phyloP scores from a whole-genome alignment of 2,113 vertebrate genomes.

The Sceloporus undulatus region DNA sequence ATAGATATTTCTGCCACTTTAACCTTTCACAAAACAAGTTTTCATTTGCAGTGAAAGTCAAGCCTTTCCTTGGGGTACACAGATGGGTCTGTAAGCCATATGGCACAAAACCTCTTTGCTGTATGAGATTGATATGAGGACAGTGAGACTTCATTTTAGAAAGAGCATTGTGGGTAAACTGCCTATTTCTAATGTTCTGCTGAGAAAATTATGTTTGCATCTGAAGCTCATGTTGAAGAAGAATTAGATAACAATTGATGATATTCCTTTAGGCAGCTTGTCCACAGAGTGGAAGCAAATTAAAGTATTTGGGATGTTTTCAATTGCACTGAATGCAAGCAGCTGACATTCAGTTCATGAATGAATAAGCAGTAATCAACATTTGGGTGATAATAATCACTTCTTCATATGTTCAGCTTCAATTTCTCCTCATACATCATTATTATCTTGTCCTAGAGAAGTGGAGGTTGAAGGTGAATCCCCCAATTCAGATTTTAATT shows the following conservation, averaged over 20 bases:
- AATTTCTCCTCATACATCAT: conserved; percentile 8
- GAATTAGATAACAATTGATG: conserved; percentile 46
- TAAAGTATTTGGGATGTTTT: conserved; percentile 42
- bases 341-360: conserved; percentile 31
- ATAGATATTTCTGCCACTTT: conserved; percentile 45
- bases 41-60: conserved; percentile 74
- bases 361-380: conserved; percentile 38
- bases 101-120: conserved; percentile 68
- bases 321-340: conserved; percentile 11
- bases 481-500: conserved; percentile 42
- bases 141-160: conserved; percentile 42
- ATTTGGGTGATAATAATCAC: conserved; percentile 27
- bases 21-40: conserved; percentile 76
- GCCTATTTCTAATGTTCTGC: neutral
- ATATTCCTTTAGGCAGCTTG: conserved; percentile 42
- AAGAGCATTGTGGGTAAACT: conserved; percentile 45
- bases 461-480: conserved; percentile 17
- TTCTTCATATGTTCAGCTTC: conserved; percentile 33
- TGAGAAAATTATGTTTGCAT: conserved; percentile 49
- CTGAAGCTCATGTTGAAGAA: conserved; percentile 42
- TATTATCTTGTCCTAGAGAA: conserved; percentile 20
- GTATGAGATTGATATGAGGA: conserved; percentile 60
- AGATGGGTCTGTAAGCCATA: conserved; percentile 81
- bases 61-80: conserved; percentile 77
- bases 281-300: conserved; percentile 36